Evolutionary conservation across 2,888 invertebrate species (phyloP).

Genomic region (Eristalis tenax): DNA sequence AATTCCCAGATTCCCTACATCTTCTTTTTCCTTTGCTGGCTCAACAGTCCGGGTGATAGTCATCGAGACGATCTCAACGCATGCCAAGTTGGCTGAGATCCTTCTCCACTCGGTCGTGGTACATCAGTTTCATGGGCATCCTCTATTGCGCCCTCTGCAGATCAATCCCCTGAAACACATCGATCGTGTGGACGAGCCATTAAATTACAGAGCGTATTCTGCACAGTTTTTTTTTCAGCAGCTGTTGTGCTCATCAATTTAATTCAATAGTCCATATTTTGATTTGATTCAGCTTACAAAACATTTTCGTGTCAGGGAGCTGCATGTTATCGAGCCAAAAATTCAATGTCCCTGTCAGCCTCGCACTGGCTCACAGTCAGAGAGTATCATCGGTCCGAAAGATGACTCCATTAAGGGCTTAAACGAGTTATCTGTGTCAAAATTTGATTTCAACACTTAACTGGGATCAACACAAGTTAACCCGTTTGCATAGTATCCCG

Average conservation of each 20-base stretch:
- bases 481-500: neutral
- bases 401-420: conserved; percentile 51
- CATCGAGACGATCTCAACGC: too few relatives aligned
- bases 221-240: neutral
- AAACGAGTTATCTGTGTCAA: conserved; percentile 44
- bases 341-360: neutral
- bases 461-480: neutral
- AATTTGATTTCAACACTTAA: conserved; percentile 44
- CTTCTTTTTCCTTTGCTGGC: too few relatives aligned
- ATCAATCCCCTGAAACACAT: too few relatives aligned
- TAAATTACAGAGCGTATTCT: too few relatives aligned
- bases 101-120: too few relatives aligned
- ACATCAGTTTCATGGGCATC: too few relatives aligned
- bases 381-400: conserved; percentile 25
- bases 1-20: too few relatives aligned
- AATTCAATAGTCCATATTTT: neutral
- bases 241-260: neutral
- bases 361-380: conserved; percentile 13
- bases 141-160: too few relatives aligned
- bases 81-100: too few relatives aligned
- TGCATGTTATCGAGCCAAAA: neutral
- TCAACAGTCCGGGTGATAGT: too few relatives aligned
- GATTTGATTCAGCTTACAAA: neutral
- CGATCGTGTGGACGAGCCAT: too few relatives aligned
- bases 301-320: neutral